These are phyloP conservation scores for Stenichneumon culpator DNA, from an alignment of 2,888 invertebrate species.

Conservation along the genomic window DNA sequence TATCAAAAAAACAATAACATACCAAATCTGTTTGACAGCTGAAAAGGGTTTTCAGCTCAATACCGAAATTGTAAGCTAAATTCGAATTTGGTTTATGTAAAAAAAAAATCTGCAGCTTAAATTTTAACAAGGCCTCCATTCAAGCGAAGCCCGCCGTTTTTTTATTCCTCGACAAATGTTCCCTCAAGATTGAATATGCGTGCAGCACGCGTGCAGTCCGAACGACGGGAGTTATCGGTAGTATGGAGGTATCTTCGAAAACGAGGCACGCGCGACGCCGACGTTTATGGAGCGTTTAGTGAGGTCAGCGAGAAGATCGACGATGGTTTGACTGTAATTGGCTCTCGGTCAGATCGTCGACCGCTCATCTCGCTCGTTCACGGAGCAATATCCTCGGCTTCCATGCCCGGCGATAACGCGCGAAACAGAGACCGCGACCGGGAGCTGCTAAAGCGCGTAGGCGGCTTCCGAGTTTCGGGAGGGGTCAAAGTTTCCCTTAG, in stretches of 20 bases:
- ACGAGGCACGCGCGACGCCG: conserved; percentile 15
- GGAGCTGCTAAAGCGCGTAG: conserved; percentile 44
- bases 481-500: conserved; percentile 71
- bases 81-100: no score
- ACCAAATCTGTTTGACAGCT: no score
- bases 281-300: conserved; percentile 50
- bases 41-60: no score
- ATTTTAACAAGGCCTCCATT: no score
- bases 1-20: no score
- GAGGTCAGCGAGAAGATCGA: conserved; percentile 57
- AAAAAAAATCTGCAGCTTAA: no score
- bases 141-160: no score
- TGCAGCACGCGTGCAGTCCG: no score
- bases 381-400: conserved; percentile 29
- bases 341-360: conserved; percentile 81
- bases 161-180: no score
- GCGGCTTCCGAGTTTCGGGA: conserved; percentile 65
- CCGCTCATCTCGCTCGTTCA: conserved; percentile 72
- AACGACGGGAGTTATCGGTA: no score
- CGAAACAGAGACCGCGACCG: conserved; percentile 36
- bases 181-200: no score
- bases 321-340: conserved; percentile 77
- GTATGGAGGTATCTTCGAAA: not conserved
- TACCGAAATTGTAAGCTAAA: no score
- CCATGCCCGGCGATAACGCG: conserved; percentile 21